Evolutionary conservation across 2,888 invertebrate species (phyloP).

Genomic region (Aphrophora alni): DNA sequence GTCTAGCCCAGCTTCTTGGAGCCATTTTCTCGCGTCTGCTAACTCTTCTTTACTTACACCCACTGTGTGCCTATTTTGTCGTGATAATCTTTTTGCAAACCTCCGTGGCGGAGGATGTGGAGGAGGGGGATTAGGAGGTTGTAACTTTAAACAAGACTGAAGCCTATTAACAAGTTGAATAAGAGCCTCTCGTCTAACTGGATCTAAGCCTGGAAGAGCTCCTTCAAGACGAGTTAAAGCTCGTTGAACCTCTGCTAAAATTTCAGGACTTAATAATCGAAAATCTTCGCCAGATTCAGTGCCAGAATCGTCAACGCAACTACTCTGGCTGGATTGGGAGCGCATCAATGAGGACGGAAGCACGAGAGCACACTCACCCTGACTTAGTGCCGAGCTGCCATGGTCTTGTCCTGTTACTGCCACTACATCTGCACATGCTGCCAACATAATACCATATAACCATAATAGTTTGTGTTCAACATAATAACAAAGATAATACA

Average conservation of each 20-base stretch:
- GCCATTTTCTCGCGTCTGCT: conserved; percentile 76
- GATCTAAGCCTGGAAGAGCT: conserved; percentile 67
- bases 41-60: conserved; percentile 83
- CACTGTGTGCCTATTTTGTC: conserved; percentile 78
- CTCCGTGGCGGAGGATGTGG: conserved; percentile 50
- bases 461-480: too few species aligned
- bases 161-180: conserved; percentile 73
- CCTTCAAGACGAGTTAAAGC: conserved; percentile 77
- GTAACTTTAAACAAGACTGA: conserved; percentile 62
- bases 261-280: conserved; percentile 65
- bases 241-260: conserved; percentile 77
- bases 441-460: conserved; percentile 50
- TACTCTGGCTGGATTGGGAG: conserved; percentile 44
- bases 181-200: conserved; percentile 65
- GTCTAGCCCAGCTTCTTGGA: conserved; percentile 63
- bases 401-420: conserved; percentile 61
- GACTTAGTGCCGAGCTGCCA: conserved; percentile 54
- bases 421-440: conserved; percentile 63
- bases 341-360: conserved; percentile 49
- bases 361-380: conserved; percentile 74
- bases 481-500: too few species aligned
- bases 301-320: conserved; percentile 65
- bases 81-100: conserved; percentile 62
- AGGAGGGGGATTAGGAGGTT: conserved; percentile 45
- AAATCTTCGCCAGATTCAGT: conserved; percentile 75